Evolutionary conservation across 2,888 invertebrate genomes (phyloP).

Genomic region (Toxonevra muliebris): DNA sequence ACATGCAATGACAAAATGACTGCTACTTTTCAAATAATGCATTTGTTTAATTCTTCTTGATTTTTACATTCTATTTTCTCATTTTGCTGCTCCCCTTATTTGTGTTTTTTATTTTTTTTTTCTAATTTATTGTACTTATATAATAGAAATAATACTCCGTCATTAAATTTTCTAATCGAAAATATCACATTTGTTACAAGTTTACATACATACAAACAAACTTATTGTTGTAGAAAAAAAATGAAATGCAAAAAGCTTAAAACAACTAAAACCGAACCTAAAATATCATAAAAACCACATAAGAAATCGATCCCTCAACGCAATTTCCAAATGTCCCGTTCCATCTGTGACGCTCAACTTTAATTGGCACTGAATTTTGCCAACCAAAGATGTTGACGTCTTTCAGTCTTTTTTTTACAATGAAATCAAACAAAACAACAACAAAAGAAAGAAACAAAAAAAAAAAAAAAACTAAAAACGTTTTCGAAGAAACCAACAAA

Average conservation of each 20-base stretch:
- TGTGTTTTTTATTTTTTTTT: too few species aligned
- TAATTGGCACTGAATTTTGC: conserved; percentile 25
- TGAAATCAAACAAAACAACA: conserved; percentile 41
- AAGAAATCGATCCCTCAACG: conserved; percentile 25
- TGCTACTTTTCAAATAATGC: too few species aligned
- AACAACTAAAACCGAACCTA: conserved; percentile 28
- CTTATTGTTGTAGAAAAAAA: conserved; percentile 13
- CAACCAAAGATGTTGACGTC: conserved; percentile 5
- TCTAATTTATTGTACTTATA: too few species aligned
- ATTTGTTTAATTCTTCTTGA: too few species aligned
- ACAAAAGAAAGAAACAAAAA: conserved; percentile 29
- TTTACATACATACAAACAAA: not conserved
- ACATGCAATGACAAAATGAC: too few species aligned
- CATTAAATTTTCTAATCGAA: too few species aligned
- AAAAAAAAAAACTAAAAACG: conserved; percentile 37
- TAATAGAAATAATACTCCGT: too few species aligned
- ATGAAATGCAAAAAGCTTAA: conserved; percentile 33
- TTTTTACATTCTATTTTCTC: too few species aligned
- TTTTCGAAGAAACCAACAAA: conserved; percentile 40
- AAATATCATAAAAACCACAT: conserved; percentile 19
- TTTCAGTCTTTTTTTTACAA: conserved; percentile 51
- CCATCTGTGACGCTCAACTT: conserved; percentile 27
- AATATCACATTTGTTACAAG: not conserved
- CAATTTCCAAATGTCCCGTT: conserved; percentile 39
- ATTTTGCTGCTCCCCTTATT: too few species aligned